Evolutionary conservation across 1,140 invertebrate species (phyloP).

Genomic region (Hylaeus anthracinus): DNA sequence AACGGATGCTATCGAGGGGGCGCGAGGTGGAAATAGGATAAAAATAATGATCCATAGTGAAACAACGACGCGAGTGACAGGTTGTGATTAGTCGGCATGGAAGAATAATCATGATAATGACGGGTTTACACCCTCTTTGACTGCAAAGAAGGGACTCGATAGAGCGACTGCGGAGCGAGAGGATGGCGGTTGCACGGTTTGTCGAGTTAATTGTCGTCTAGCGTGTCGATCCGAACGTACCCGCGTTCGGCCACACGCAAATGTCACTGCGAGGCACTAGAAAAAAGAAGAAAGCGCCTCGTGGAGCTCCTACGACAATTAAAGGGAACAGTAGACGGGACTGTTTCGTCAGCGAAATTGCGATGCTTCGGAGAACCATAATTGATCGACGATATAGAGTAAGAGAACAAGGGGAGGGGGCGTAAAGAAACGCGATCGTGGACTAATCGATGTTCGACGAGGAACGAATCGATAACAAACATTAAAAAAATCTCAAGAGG

Average conservation of each 20-base stretch:
- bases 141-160: constrained; percentile 44
- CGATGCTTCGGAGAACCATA: constrained; percentile 38
- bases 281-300: constrained; percentile 18
- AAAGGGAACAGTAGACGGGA: constrained; percentile 34
- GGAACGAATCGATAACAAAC: no score
- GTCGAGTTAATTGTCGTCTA: constrained; percentile 79
- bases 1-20: constrained; percentile 11
- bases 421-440: constrained; percentile 22
- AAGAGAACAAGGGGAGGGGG: no score
- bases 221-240: constrained; percentile 74
- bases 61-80: constrained; percentile 74
- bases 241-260: constrained; percentile 66
- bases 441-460: no score
- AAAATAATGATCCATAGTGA: constrained; percentile 70
- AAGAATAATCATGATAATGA: constrained; percentile 79
- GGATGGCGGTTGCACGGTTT: constrained; percentile 69
- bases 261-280: constrained; percentile 59
- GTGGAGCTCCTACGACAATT: constrained; percentile 29
- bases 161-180: constrained; percentile 45
- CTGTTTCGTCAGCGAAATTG: constrained; percentile 41
- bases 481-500: no score
- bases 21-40: constrained; percentile 35
- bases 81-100: constrained; percentile 73
- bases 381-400: constrained; percentile 16
- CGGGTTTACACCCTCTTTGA: constrained; percentile 71